These are phyloP conservation scores for Cydia fagiglandana DNA, from an alignment of 1,140 invertebrate species.

Conservation along the genomic window DNA sequence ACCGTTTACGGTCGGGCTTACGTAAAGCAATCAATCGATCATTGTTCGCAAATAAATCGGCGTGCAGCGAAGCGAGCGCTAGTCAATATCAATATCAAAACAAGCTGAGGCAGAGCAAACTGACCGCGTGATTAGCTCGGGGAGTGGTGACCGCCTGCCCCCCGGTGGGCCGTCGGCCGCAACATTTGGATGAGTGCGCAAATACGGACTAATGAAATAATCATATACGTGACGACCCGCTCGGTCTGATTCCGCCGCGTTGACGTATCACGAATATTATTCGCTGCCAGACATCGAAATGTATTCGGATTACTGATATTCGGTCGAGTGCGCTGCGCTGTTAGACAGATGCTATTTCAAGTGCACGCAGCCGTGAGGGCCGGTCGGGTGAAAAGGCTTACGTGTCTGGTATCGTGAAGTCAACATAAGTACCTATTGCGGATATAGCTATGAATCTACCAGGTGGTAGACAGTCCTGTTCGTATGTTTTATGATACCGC, in stretches of 20 bases:
- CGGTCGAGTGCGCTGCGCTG: slow-evolving; percentile 51
- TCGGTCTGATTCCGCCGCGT: slow-evolving; percentile 59
- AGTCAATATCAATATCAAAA: slow-evolving; percentile 79
- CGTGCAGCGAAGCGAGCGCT: slow-evolving; percentile 70
- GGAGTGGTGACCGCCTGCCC: slow-evolving; percentile 67
- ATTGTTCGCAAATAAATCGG: slow-evolving; percentile 78
- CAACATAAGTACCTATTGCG: not conserved
- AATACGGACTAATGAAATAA: slow-evolving; percentile 79
- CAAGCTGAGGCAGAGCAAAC: slow-evolving; percentile 78
- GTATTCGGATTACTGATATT: slow-evolving; percentile 55
- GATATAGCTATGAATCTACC: not conserved
- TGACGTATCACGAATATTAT: slow-evolving; percentile 46
- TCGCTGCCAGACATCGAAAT: slow-evolving; percentile 33
- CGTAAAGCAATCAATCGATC: slow-evolving; percentile 76
- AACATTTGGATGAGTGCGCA: slow-evolving; percentile 73
- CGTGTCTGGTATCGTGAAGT: slow-evolving; percentile 10
- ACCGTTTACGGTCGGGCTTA: slow-evolving; percentile 69
- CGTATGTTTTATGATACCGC: not conserved
- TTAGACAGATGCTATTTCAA: slow-evolving; percentile 55
- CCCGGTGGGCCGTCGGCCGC: slow-evolving; percentile 40
- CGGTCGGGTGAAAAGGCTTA: slow-evolving; percentile 44
- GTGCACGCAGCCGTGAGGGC: slow-evolving; percentile 43
- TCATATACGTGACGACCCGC: slow-evolving; percentile 74
- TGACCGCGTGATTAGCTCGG: slow-evolving; percentile 78
- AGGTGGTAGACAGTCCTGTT: not conserved